Evolutionary conservation across 1,140 invertebrate genomes (phyloP), one percentile per base, ranked within the genome.

Genomic region (Bombus superbus): DNA sequence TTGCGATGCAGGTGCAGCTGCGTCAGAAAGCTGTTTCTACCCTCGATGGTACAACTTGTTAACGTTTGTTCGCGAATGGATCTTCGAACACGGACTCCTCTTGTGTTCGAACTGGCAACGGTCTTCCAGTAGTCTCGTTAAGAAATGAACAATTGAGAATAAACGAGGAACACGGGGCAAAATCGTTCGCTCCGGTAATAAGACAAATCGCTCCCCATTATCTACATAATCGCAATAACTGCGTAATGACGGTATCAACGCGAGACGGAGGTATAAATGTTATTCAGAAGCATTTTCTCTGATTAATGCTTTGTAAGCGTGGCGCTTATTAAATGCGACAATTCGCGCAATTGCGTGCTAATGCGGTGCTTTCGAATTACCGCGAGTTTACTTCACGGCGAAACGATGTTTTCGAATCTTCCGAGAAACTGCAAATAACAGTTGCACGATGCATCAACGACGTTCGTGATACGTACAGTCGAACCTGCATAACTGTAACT

Each of bases 211-310:
- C 13, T 28, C 38, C 13, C 71, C 40, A 83, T 89, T 89, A 89
- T 89, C 66, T 53, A 59, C 44, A 73, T 71, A 78, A 86, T 83
- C 84, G n/a, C 53, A 78, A 88, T 89, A 89, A 89, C 59, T 89
- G 87, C 79, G 64, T 86, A 89, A 89, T 83, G 84, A 89, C 75
- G 53, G 69, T 35, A 47, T 68, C 74, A 68, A 9, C 76, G 66
- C 25, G n/a, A 64, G 40, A 68, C 75, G 32, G 13, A 25, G 76
- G 18, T 22, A 79, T 32, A 71, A 53, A 80, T 42, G 62, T 78
- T 35, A 68, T 64, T 22, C 66, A 42, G 13, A 42, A 53, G 64
- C 18, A 42, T 35, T 59, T 64, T 47, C 68, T 80, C 64, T 47
- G 76, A 85, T 80, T 64, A 73, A 85, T 85, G 68, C 40, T 28